A percentile compares a stretch with the other conserved stretches of the same genome.
phyloP scores from a whole-genome alignment of 2,797 vertebrate genomes.

The Tokudaia muenninki region DNA sequence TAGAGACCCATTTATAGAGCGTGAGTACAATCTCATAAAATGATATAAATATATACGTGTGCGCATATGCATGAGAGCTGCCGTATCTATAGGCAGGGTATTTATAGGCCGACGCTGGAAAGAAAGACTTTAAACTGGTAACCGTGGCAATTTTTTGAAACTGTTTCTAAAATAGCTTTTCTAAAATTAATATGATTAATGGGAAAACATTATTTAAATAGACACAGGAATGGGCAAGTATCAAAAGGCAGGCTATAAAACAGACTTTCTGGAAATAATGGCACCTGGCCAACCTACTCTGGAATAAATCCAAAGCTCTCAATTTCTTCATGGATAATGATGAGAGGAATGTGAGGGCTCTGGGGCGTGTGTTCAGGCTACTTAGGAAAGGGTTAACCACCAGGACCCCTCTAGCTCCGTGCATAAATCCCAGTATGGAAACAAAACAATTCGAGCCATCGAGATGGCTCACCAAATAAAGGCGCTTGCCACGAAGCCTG shows the following conservation, averaged over 20 bases:
- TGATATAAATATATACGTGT: not conserved
- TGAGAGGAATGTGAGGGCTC: constrained; percentile 2
- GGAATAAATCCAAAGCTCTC: constrained; percentile 46
- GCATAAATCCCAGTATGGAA: not conserved
- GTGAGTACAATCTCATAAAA: constrained; percentile 1
- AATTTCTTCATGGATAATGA: constrained; percentile 33
- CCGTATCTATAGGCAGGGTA: constrained; percentile 16
- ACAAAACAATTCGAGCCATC: not conserved
- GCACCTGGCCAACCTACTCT: constrained; percentile 45
- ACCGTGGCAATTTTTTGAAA: constrained; percentile 52
- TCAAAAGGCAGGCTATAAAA: constrained; percentile 60
- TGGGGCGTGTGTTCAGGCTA: not conserved
- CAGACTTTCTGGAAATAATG: constrained; percentile 65
- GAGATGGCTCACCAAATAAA: not conserved
- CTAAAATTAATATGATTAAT: constrained; percentile 70
- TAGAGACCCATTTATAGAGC: not conserved
- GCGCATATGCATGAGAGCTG: not conserved
- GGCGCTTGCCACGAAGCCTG: not conserved
- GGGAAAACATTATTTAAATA: constrained; percentile 66
- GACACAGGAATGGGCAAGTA: constrained; percentile 49
- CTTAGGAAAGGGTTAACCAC: constrained; percentile 14
- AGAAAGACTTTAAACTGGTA: constrained; percentile 45
- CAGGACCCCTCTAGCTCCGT: not conserved
- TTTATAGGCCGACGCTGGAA: constrained; percentile 54
- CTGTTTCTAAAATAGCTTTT: constrained; percentile 54